A percentile compares a stretch with the other conserved stretches of the same genome.
phyloP scores from a whole-genome alignment of 1,140 invertebrate species.

The Penaeus vannamei region DNA sequence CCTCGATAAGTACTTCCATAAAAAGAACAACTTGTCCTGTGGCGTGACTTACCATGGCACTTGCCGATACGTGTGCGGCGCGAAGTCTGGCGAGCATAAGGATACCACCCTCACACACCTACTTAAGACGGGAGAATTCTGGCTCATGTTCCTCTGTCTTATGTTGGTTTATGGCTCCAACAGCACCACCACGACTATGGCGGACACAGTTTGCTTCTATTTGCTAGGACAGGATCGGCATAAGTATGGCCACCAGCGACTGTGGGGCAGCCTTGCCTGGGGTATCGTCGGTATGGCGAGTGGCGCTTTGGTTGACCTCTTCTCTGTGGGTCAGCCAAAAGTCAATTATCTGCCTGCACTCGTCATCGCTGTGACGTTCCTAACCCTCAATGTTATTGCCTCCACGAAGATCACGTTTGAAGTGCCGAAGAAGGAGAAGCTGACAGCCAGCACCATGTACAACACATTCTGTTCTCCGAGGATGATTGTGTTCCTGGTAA shows the following conservation, averaged over 20 bases:
- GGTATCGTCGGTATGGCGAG: slow-evolving; percentile 39
- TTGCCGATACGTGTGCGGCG: too few relatives aligned
- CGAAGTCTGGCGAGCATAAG: too few relatives aligned
- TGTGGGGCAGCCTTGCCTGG: slow-evolving; percentile 62
- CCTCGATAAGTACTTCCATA: too few relatives aligned
- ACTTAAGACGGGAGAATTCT: slow-evolving; percentile 42
- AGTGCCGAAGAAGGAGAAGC: slow-evolving; percentile 46
- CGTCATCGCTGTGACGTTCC: slow-evolving; percentile 41
- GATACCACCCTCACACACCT: slow-evolving; percentile 3
- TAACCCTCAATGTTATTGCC: slow-evolving; percentile 20
- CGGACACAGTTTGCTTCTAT: slow-evolving; percentile 61
- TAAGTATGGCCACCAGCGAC: slow-evolving; percentile 54
- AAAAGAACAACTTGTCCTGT: too few relatives aligned
- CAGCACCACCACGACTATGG: slow-evolving; percentile 52
- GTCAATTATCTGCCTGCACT: slow-evolving; percentile 44
- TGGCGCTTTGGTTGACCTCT: slow-evolving; percentile 50
- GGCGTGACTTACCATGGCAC: too few relatives aligned
- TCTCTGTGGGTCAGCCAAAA: slow-evolving; percentile 25
- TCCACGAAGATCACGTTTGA: slow-evolving; percentile 31
- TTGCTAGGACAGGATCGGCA: slow-evolving; percentile 51
- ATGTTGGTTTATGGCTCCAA: slow-evolving; percentile 53
- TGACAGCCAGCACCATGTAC: slow-evolving; percentile 42
- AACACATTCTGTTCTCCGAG: slow-evolving; percentile 27
- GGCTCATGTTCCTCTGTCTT: slow-evolving; percentile 58
- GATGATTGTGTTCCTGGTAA: slow-evolving; percentile 52